These are phyloP conservation scores for Dione juno DNA, from an alignment of 2,888 invertebrate genomes.

Conservation along the genomic window DNA sequence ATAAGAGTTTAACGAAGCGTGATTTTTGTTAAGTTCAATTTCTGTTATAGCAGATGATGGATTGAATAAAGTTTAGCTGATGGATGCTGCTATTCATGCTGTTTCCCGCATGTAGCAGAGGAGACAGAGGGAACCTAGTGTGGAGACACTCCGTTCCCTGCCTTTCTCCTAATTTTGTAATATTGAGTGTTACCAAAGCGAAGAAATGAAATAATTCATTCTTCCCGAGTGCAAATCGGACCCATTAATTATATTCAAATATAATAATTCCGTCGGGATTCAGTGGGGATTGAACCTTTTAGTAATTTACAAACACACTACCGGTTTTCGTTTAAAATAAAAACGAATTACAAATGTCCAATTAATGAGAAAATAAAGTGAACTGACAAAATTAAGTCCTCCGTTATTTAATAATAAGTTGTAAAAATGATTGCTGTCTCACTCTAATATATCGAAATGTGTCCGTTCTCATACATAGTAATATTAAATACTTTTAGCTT, in stretches of 20 bases:
- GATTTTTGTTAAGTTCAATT: not conserved
- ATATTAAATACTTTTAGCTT: not conserved
- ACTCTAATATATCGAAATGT: conserved; percentile 14
- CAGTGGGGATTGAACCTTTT: no score
- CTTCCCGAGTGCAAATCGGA: no score
- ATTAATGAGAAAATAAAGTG: conserved; percentile 2
- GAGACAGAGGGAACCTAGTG: no score
- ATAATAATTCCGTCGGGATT: no score
- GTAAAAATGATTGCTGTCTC: conserved; percentile 35
- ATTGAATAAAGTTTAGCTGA: no score
- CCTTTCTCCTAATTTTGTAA: no score
- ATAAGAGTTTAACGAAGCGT: not conserved
- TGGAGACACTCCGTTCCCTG: no score
- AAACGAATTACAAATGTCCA: not conserved
- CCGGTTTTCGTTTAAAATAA: conserved; percentile 1
- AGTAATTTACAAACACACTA: not conserved
- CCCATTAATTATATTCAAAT: no score
- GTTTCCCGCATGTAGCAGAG: no score
- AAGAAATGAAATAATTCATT: no score
- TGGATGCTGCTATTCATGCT: no score
- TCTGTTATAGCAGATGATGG: not conserved
- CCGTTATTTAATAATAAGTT: conserved; percentile 1
- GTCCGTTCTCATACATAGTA: not conserved
- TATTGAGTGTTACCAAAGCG: no score
- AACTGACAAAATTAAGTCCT: conserved; percentile 7